These are phyloP conservation scores for Procambarus virginalis DNA, from an alignment of 1,140 invertebrate species.

Conservation along the genomic window DNA sequence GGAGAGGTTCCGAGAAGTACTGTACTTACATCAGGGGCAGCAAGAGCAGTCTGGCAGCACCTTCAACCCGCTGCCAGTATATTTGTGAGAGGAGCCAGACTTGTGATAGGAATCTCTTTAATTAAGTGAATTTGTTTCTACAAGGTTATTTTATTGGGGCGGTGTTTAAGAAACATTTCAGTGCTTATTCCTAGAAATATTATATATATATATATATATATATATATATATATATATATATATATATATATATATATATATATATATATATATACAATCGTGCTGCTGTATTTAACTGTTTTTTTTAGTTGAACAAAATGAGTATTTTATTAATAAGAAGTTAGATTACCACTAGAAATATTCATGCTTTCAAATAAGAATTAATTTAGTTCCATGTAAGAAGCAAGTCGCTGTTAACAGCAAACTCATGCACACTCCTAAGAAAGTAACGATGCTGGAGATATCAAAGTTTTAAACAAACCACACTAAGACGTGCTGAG, in stretches of 20 bases:
- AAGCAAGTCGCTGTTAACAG: not conserved
- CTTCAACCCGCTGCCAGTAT: not conserved
- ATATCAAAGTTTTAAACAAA: not conserved
- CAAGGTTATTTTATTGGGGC: not conserved
- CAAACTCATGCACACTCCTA: not conserved
- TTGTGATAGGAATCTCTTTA: not conserved
- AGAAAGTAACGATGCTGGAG: not conserved
- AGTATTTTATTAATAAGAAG: not conserved
- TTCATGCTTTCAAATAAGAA: not conserved
- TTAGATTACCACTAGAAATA: not conserved
- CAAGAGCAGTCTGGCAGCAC: not conserved
- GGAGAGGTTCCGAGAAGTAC: not conserved
- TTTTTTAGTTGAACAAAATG: not conserved
- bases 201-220: not conserved
- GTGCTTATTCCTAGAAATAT: not conserved
- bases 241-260: not conserved
- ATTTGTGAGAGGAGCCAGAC: not conserved
- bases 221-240: not conserved
- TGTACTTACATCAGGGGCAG: not conserved
- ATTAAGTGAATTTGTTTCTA: not conserved
- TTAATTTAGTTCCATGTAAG: not conserved
- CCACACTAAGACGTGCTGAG: not conserved
- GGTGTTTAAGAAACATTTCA: not conserved
- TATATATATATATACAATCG: not conserved
- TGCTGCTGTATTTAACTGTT: constrained; percentile 1